Evolutionary conservation across 2,888 invertebrate species (phyloP), one percentile per base, ranked within the genome.

Genomic region (Macrostomum cliftonense): DNA sequence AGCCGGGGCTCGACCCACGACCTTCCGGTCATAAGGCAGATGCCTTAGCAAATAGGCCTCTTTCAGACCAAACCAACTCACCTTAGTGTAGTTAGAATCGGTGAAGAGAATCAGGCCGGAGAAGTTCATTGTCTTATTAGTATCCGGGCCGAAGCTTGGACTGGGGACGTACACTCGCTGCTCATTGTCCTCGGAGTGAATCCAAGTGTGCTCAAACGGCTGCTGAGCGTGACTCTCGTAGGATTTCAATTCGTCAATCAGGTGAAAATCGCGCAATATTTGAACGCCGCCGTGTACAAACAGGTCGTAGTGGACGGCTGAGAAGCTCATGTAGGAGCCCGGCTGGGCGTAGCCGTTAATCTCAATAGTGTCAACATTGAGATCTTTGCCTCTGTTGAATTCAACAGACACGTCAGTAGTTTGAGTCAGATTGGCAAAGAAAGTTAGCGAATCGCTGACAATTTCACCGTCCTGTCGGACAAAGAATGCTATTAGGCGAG

Each of bases 391-490:
- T 68, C 87, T 85, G 71, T 91, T 91, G 52, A 91, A 61, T 36
- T 61, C 60, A 36, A 76, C 59, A 65, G 70, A 67, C 63, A 81
- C 82, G 65, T 88, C 86, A 67, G 93, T 89, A 52, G 86, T 72
- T 1, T 87, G 83, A 57, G 91, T 85, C 52, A 89, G 89, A 71
- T 91, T 87, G 21, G 93, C 89, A 0, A 88, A 87, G 75, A 91
- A 88, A n/a, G 89, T 89, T 51, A 93, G 74, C 51, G 86, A 83
- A 73, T 93, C 93, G 0, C 84, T 84, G 1, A 88, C 78, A 45
- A 91, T 81, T 60, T 82, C 82, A 0, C 84, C 87, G 57, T 81
- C 79, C 44, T 68, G 67, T 12, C 61, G 57, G 1, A 87, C 78
- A 65, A 82, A 79, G 78, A 88, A 93, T 45, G 85, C 85, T 17